phyloP scores from a whole-genome alignment of 2,113 vertebrate genomes.

The Pygoscelis adeliae region DNA sequence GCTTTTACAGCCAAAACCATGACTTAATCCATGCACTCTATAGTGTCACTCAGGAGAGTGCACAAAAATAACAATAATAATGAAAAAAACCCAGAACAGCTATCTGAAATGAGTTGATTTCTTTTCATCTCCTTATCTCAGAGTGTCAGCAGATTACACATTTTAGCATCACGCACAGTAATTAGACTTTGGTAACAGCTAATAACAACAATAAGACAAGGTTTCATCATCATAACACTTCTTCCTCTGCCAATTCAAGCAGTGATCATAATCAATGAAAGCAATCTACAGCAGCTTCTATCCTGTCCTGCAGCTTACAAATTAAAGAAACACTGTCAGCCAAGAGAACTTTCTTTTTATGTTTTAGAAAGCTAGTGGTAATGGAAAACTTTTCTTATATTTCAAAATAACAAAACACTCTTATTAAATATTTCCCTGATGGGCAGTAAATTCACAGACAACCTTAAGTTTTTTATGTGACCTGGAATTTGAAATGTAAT shows the following conservation, averaged over 20 bases:
- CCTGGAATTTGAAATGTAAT: not conserved
- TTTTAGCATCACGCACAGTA: conserved; percentile 15
- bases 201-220: conserved; percentile 59
- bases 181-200: conserved; percentile 47
- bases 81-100: not conserved
- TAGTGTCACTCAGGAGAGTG: not conserved
- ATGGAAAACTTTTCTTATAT: not conserved
- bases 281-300: not conserved
- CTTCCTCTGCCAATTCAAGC: conserved; percentile 50
- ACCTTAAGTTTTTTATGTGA: not conserved
- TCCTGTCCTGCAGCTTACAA: not conserved
- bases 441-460: not conserved
- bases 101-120: not conserved
- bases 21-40: not conserved
- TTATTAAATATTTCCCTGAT: not conserved
- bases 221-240: conserved; percentile 35
- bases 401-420: not conserved
- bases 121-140: conserved; percentile 48
- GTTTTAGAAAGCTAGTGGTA: not conserved
- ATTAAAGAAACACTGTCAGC: not conserved
- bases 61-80: not conserved
- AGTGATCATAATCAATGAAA: conserved; percentile 11
- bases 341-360: not conserved
- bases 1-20: not conserved
- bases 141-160: conserved; percentile 20